Conservation (phyloP, 2,888 invertebrate genomes). For the Phyto melanocephala region DNA sequence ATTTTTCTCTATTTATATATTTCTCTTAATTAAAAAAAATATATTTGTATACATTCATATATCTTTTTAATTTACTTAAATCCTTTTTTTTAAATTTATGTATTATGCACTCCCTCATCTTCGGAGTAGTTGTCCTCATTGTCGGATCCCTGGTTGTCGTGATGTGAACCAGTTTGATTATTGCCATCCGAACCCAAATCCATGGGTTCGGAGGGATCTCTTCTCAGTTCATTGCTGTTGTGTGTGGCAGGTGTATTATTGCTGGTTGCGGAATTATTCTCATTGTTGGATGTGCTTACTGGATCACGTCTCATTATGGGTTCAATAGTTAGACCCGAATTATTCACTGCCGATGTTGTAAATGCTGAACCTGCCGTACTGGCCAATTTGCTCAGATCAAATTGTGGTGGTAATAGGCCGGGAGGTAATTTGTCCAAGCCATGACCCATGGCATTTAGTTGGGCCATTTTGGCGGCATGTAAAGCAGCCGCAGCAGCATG, state of each 20-base stretch:
- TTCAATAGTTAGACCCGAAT: constrained; percentile 75
- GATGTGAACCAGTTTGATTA: constrained; percentile 77
- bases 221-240: constrained; percentile 71
- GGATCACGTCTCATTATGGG: constrained; percentile 75
- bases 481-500: constrained; percentile 87
- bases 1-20: not conserved
- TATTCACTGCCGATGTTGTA: constrained; percentile 57
- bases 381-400: constrained; percentile 77
- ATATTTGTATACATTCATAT: not conserved
- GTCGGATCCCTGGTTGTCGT: constrained; percentile 75
- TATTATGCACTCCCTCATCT: constrained; percentile 78
- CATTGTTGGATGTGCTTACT: constrained; percentile 63
- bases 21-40: not conserved
- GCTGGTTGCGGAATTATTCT: constrained; percentile 21
- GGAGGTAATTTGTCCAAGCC: constrained; percentile 81
- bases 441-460: constrained; percentile 84
- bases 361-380: constrained; percentile 60
- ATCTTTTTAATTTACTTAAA: constrained; percentile 11
- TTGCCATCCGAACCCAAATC: constrained; percentile 76
- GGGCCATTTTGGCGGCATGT: constrained; percentile 88
- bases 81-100: constrained; percentile 68
- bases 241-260: constrained; percentile 62
- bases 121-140: constrained; percentile 78
- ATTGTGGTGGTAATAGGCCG: constrained; percentile 76
- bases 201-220: constrained; percentile 78